Percentiles rank a stretch among this genome's conserved stretches.
These are phyloP conservation scores for Burhinus oedicnemus DNA, from an alignment of 2,113 vertebrate genomes.

Conservation along the genomic window DNA sequence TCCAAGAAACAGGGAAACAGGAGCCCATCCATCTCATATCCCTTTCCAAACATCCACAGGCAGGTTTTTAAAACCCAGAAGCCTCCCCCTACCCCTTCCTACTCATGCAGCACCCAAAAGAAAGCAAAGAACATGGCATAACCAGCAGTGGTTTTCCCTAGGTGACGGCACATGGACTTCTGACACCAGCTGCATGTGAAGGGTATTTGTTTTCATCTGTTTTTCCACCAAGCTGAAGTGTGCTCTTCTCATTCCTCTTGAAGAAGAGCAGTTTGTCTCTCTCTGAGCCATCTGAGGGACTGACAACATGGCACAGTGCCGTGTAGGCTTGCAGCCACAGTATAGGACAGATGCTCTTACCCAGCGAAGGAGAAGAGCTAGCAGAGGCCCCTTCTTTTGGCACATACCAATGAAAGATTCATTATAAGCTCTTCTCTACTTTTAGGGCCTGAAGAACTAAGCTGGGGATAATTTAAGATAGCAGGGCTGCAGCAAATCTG, in stretches of 20 bases:
- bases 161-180: rapidly evolving
- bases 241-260: background rate
- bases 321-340: background rate
- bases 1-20: background rate
- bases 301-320: background rate
- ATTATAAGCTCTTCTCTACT: background rate
- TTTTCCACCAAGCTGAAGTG: background rate
- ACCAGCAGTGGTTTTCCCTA: background rate
- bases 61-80: background rate
- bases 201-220: background rate
- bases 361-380: background rate
- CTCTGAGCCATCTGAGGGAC: background rate
- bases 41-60: background rate
- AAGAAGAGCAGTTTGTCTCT: background rate
- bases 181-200: rapidly evolving
- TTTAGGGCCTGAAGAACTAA: background rate
- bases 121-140: background rate
- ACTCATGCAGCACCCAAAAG: background rate
- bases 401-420: background rate
- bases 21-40: background rate
- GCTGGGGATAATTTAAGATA: background rate
- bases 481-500: background rate
- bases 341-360: background rate
- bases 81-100: background rate
- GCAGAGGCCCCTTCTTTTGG: background rate